A percentile compares a stretch with the other conserved stretches of the same genome.
Evolutionary conservation across 2,113 vertebrate genomes (phyloP).

Genomic region (Sapajus apella): DNA sequence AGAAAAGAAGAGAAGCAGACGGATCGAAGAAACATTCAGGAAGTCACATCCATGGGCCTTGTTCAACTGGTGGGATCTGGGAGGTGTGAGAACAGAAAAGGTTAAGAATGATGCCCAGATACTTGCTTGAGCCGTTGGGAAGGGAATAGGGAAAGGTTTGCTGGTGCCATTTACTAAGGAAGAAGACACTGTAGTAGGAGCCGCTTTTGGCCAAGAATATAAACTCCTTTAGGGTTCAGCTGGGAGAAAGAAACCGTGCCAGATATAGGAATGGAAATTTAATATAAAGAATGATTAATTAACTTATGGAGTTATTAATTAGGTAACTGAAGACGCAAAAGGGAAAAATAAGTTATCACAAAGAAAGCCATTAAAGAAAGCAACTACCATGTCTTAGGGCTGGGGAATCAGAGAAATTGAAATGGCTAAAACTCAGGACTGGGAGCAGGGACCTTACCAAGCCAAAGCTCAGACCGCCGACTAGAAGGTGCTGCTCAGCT

Average conservation of each 20-base stretch:
- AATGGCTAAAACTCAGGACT: not conserved
- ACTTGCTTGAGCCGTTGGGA: not conserved
- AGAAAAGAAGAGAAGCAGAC: not conserved
- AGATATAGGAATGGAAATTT: constrained; percentile 19
- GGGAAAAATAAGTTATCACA: not conserved
- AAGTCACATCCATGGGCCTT: not conserved
- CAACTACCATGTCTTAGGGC: not conserved
- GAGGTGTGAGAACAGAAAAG: not conserved
- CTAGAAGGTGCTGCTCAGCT: not conserved
- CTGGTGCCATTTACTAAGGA: not conserved
- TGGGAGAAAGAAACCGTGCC: not conserved
- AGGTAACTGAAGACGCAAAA: constrained; percentile 5
- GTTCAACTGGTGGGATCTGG: not conserved
- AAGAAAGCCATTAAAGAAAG: not conserved
- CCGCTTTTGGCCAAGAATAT: not conserved
- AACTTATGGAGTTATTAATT: constrained; percentile 12
- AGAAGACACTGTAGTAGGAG: not conserved
- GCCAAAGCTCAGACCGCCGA: not conserved
- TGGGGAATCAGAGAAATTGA: not conserved
- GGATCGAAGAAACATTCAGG: not conserved
- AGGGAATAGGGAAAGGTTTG: not conserved
- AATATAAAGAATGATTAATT: constrained; percentile 10
- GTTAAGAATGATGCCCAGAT: not conserved
- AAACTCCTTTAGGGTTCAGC: not conserved
- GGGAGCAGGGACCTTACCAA: not conserved